Conservation (phyloP, 2,113 vertebrate species). For the Mus musculus region DNA sequence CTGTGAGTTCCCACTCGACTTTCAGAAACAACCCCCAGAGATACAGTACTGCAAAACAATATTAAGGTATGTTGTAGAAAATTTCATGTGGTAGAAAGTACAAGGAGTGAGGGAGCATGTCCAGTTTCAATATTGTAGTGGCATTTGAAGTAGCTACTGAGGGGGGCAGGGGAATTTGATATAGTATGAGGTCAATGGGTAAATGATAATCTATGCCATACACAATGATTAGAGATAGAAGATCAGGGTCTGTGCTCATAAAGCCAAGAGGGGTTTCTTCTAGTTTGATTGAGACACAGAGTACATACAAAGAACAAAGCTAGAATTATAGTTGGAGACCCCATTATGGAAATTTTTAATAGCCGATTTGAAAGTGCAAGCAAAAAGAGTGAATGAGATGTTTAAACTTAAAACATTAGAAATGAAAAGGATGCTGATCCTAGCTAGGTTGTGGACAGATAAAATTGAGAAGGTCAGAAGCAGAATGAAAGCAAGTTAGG, state of each 20-base stretch:
- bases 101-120: background rate
- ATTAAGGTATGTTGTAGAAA: background rate
- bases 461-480: background rate
- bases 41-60: background rate
- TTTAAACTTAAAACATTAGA: conserved; percentile 14
- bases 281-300: background rate
- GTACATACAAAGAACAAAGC: background rate
- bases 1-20: background rate
- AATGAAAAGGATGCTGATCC: background rate
- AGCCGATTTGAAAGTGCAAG: background rate
- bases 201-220: background rate
- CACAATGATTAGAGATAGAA: background rate
- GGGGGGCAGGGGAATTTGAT: background rate
- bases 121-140: background rate
- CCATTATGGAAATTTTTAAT: background rate
- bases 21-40: background rate
- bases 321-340: background rate
- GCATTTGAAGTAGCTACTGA: background rate
- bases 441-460: background rate
- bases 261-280: background rate
- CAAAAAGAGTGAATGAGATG: background rate
- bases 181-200: background rate
- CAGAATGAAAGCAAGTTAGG: background rate
- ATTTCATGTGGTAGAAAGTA: background rate
- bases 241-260: background rate